phyloP scores from a whole-genome alignment of 2,113 vertebrate species.

The Myocastor coypus region DNA sequence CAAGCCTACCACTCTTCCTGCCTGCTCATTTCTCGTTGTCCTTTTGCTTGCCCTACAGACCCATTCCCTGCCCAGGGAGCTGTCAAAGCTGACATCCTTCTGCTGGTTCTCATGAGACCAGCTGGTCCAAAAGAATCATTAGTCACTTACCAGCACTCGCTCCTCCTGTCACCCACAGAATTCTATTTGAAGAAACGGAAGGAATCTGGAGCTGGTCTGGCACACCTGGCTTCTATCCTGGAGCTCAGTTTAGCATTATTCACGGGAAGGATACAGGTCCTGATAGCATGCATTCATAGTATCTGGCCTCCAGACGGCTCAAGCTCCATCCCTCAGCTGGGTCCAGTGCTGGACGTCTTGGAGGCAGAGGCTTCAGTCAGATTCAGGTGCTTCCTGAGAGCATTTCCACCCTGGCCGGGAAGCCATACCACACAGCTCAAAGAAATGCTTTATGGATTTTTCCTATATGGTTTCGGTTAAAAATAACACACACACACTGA shows the following conservation, averaged over 20 bases:
- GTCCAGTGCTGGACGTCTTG: neutral
- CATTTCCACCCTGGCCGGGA: neutral
- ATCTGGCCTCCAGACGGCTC: neutral
- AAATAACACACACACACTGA: neutral
- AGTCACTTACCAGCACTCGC: neutral
- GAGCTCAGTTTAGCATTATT: neutral
- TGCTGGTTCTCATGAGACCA: neutral
- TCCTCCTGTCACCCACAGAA: neutral
- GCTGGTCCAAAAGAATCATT: neutral
- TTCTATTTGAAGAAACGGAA: neutral
- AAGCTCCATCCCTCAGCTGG: neutral
- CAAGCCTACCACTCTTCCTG: neutral
- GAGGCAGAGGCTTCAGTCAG: neutral
- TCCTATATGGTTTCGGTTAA: neutral
- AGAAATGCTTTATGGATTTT: conserved; percentile 25
- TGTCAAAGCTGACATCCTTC: neutral
- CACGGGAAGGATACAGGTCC: neutral
- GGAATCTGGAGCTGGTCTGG: neutral
- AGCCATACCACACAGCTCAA: neutral
- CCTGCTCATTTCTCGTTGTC: neutral
- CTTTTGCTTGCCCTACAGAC: neutral
- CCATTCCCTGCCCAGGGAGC: neutral
- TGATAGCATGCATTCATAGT: neutral
- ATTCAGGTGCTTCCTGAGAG: neutral
- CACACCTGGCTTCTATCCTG: neutral